phyloP scores from a whole-genome alignment of 2,113 vertebrate genomes.

The Trichomycterus rosablanca region DNA sequence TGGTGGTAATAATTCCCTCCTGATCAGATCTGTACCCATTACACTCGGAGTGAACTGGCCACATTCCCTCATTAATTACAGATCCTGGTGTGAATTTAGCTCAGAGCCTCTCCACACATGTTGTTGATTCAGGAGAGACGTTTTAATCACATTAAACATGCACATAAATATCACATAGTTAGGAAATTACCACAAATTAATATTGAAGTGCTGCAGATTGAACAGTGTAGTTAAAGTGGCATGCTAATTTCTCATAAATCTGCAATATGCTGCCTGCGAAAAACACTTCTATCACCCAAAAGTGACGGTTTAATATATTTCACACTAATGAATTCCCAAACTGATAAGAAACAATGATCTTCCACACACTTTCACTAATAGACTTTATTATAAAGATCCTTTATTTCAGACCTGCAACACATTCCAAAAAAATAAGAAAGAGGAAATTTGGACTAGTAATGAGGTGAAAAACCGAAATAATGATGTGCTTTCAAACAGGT shows the following conservation, averaged over 20 bases:
- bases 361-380: too few relatives aligned
- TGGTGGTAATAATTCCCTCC: background rate
- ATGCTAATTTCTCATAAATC: background rate
- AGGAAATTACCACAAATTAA: background rate
- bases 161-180: constrained; percentile 1
- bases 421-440: too few relatives aligned
- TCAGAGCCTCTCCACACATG: background rate
- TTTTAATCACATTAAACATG: constrained; percentile 12
- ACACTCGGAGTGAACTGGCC: background rate
- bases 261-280: too few relatives aligned
- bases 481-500: too few relatives aligned
- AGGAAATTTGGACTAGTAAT: too few relatives aligned
- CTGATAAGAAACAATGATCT: too few relatives aligned
- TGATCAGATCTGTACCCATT: background rate
- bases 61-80: background rate
- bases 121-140: background rate
- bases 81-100: background rate
- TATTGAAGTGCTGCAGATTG: constrained; percentile 5
- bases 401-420: too few relatives aligned
- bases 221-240: background rate
- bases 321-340: too few relatives aligned
- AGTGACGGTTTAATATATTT: too few relatives aligned
- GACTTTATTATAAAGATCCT: too few relatives aligned
- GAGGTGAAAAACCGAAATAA: too few relatives aligned
- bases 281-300: too few relatives aligned